A percentile compares a stretch with the other conserved stretches of the same genome.
These are phyloP conservation scores for Mythimna ferrago DNA, from an alignment of 2,888 invertebrate genomes.

Conservation along the genomic window DNA sequence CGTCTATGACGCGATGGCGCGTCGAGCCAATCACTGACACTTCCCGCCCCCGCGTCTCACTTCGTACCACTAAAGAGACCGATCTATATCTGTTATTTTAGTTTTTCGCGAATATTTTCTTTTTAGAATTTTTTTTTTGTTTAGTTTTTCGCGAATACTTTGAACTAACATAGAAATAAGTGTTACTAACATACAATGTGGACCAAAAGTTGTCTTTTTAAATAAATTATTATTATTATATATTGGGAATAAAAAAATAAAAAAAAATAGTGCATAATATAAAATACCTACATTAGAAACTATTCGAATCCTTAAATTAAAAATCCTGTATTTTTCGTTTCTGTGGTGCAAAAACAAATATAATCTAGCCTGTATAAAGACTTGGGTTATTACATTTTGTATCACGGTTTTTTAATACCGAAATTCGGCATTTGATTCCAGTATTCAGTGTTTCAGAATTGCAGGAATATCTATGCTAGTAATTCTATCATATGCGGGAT, in stretches of 20 bases:
- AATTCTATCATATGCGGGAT: neutral
- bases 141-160: too few species aligned
- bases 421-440: neutral
- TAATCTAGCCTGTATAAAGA: neutral
- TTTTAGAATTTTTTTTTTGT: too few species aligned
- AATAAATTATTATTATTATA: too few species aligned
- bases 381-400: neutral
- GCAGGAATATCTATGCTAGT: neutral
- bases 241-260: too few species aligned
- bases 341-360: neutral
- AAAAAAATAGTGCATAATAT: neutral
- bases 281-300: slow-evolving; percentile 1
- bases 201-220: too few species aligned
- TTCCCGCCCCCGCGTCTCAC: too few species aligned
- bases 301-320: neutral
- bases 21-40: too few species aligned
- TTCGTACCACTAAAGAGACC: too few species aligned
- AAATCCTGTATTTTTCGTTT: neutral
- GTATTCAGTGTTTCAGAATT: neutral
- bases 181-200: too few species aligned
- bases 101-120: neutral
- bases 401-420: neutral
- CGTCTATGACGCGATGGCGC: too few species aligned
- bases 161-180: too few species aligned
- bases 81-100: neutral